Percentiles rank a stretch among this genome's conserved stretches.
Conservation (phyloP, 1,140 invertebrate species). For the Planococcus citri region DNA sequence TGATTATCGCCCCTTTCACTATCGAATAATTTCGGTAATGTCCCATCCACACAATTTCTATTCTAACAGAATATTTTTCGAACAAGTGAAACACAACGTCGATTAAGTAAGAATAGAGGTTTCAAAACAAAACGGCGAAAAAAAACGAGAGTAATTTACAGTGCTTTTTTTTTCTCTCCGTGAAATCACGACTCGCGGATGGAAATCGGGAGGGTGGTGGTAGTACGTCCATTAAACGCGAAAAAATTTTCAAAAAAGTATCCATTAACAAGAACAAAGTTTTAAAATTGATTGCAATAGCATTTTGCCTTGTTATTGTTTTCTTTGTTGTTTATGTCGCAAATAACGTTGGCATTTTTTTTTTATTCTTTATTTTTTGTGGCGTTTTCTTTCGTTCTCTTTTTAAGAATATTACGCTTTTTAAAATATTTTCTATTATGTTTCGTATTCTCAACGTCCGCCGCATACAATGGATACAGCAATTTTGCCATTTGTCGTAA, state of each 20-base stretch:
- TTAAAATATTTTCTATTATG: not conserved
- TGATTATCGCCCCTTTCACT: too few species aligned
- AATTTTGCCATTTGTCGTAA: too few species aligned
- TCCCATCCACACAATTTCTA: too few species aligned
- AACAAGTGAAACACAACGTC: too few species aligned
- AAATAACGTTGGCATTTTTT: not conserved
- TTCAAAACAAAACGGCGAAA: not conserved
- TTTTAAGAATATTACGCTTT: not conserved
- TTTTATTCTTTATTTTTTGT: not conserved
- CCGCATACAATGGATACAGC: too few species aligned
- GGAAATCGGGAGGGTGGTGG: not conserved
- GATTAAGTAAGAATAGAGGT: too few species aligned
- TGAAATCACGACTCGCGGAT: not conserved
- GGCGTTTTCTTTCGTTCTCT: not conserved
- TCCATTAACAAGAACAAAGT: conserved; percentile 7
- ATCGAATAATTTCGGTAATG: too few species aligned
- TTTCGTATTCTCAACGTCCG: not conserved
- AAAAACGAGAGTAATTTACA: not conserved
- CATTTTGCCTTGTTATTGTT: not conserved
- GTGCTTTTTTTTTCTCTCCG: not conserved
- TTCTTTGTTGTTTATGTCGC: not conserved
- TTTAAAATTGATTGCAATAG: conserved; percentile 3
- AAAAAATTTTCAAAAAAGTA: not conserved
- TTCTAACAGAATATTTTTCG: too few species aligned
- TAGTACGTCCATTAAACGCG: not conserved